A percentile compares a stretch with the other conserved stretches of the same genome.
Conservation (phyloP, 2,113 vertebrate genomes). For the Rhineura floridana region DNA sequence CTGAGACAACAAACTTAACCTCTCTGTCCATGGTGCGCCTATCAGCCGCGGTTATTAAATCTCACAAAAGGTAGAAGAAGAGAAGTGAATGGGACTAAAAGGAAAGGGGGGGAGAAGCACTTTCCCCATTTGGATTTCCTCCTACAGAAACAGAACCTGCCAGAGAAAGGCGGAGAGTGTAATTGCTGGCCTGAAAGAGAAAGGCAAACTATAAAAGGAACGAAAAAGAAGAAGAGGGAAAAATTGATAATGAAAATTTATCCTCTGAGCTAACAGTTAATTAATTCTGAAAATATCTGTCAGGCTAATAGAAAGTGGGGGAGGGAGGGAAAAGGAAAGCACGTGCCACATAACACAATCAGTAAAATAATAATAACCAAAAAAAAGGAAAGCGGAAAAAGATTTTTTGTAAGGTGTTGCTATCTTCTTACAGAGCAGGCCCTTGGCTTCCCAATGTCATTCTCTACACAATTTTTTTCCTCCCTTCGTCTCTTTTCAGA, state of each 20-base stretch:
- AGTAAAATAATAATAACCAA: slow-evolving; percentile 83
- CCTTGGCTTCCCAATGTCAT: slow-evolving; percentile 89
- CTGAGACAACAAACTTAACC: slow-evolving; percentile 88
- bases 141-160: slow-evolving; percentile 77
- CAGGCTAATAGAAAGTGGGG: slow-evolving; percentile 74
- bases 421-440: slow-evolving; percentile 83
- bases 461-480: slow-evolving; percentile 84
- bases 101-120: slow-evolving; percentile 78
- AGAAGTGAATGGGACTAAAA: slow-evolving; percentile 80
- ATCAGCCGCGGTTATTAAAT: slow-evolving; percentile 83
- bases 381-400: slow-evolving; percentile 69
- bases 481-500: slow-evolving; percentile 90
- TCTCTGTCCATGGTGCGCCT: slow-evolving; percentile 75
- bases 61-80: slow-evolving; percentile 82
- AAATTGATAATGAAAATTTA: slow-evolving; percentile 85
- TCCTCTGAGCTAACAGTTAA: slow-evolving; percentile 86
- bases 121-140: slow-evolving; percentile 84
- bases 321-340: slow-evolving; percentile 30
- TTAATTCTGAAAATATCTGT: slow-evolving; percentile 89
- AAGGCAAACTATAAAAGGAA: slow-evolving; percentile 76
- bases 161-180: slow-evolving; percentile 78
- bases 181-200: slow-evolving; percentile 82
- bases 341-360: slow-evolving; percentile 76
- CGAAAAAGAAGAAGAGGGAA: slow-evolving; percentile 66
- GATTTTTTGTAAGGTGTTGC: slow-evolving; percentile 80